Evolutionary conservation across 2,113 vertebrate genomes (phyloP).

Genomic region (Grammomys surdaster): DNA sequence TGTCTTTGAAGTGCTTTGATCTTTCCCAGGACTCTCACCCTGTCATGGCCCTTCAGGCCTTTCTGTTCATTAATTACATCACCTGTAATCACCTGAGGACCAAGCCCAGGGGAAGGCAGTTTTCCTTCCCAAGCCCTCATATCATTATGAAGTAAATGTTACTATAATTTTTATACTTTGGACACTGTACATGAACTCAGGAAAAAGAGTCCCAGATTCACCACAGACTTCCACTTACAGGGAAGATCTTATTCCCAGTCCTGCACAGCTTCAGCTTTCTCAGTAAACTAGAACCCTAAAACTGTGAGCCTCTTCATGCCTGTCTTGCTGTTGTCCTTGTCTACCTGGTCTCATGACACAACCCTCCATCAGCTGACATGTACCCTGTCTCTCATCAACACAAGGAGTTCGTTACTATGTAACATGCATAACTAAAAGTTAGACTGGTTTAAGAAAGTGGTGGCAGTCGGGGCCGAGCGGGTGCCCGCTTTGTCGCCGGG

Average conservation of each 20-base stretch:
- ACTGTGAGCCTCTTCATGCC: too few species aligned
- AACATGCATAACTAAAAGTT: too few species aligned
- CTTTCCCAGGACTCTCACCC: background rate
- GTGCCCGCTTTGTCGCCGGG: too few species aligned
- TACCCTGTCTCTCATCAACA: background rate
- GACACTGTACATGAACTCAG: background rate
- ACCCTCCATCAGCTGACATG: background rate
- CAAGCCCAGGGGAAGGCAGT: background rate
- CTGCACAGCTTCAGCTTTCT: too few species aligned
- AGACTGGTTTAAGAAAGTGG: too few species aligned
- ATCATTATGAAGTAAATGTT: background rate
- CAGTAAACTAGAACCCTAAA: too few species aligned
- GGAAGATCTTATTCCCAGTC: too few species aligned
- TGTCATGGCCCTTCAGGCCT: background rate
- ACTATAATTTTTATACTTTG: background rate
- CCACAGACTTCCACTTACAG: too few species aligned
- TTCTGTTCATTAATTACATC: background rate
- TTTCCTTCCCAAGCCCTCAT: background rate
- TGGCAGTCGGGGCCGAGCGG: background rate
- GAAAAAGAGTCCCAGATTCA: background rate
- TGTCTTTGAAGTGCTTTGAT: background rate
- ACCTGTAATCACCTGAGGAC: background rate
- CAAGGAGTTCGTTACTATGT: background rate
- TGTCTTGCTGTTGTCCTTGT: background rate
- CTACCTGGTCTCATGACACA: background rate